phyloP scores from a whole-genome alignment of 2,888 invertebrate species.

The Spodoptera picta region DNA sequence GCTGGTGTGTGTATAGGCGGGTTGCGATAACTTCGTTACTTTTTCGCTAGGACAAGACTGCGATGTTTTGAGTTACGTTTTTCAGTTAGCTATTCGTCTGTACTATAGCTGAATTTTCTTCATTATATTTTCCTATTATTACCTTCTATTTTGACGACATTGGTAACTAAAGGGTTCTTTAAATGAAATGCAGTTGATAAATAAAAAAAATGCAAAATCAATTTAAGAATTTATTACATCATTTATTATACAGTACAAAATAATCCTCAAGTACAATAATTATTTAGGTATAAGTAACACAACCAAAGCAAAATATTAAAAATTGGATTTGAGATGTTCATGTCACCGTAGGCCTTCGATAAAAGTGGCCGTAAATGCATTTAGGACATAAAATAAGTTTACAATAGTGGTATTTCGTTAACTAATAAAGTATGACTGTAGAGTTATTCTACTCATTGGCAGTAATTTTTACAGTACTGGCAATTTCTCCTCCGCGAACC shows the following conservation, averaged over 20 bases:
- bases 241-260: constrained; percentile 85
- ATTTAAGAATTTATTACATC: constrained; percentile 87
- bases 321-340: constrained; percentile 83
- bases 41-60: too few species aligned
- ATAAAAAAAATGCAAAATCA: constrained; percentile 52
- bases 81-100: background rate
- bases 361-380: constrained; percentile 81
- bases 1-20: too few species aligned
- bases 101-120: background rate
- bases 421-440: constrained; percentile 77
- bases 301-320: constrained; percentile 88
- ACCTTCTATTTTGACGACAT: too few species aligned
- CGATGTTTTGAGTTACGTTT: too few species aligned
- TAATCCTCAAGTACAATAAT: constrained; percentile 88
- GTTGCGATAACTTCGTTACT: too few species aligned
- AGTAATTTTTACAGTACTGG: constrained; percentile 75
- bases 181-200: background rate
- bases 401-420: constrained; percentile 66
- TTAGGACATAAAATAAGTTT: constrained; percentile 70
- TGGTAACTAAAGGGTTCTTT: too few species aligned
- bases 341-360: constrained; percentile 72
- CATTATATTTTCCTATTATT: background rate
- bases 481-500: constrained; percentile 61
- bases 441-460: constrained; percentile 79
- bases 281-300: constrained; percentile 87